Base-by-base conservation (phyloP, 2,797 vertebrate species). In the Gorsachius magnificus region DNA sequence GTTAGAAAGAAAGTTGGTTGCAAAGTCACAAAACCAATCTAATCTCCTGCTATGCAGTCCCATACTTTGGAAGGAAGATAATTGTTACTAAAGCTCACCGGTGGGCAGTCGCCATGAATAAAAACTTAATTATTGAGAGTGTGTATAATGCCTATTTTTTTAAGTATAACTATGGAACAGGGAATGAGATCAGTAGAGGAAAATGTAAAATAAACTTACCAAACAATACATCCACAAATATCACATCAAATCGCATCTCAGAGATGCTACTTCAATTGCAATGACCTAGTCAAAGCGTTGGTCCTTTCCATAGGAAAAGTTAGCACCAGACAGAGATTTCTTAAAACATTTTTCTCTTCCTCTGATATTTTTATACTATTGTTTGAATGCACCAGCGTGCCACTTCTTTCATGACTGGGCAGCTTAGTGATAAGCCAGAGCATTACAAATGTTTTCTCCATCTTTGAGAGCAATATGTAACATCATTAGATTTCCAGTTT, bases 341-440 rank as follows among this genome's bases (percentile, higher is more conserved):
- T 90, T 76, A 48, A 72, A 91, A 33, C 3, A 6, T 66, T 94
- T 89, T 86, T 76, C 83, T 76, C 36, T 26, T 78, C 38, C 46
- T 74, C 53, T 75, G 17, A 63, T 78, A 43, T 63, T 91, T 93
- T 92, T 71, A 20, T 29, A 26, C 28, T 54, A 31, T 13, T 83
- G 86, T 94, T 95, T 88, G 87, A 95, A 94, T 76, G 60, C 63
- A 86, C 48, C 72, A 70, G 48, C 61, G 88, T 88, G 65, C 82
- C n/a, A 5, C 63, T 83, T 82, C 80, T 81, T 95, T 87, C 89
- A 54, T 45, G 90, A 94, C 81, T 48, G 86, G 60, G 66, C 66
- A 94, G 89, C 83, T 96, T 58, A 97, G 93, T 45, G 96, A 96
- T 94, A 96, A 96, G 63, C 79, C 80, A 41, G 82, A 75, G 72